Percentiles rank a stretch among this genome's conserved stretches.
Conservation (phyloP, 1,140 invertebrate genomes). For the Pectinophora gossypiella region DNA sequence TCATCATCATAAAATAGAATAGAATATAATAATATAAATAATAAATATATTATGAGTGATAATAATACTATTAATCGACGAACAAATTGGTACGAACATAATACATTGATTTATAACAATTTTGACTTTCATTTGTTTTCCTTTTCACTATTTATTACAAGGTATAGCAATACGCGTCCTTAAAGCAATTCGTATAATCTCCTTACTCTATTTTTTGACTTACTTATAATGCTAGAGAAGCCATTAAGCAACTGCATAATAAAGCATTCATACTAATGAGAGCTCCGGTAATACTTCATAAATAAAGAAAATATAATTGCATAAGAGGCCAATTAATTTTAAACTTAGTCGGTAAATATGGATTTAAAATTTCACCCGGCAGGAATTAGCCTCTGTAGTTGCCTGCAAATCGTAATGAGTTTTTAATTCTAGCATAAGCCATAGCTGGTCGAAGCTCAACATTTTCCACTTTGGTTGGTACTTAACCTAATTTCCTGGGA, state of each 20-base stretch:
- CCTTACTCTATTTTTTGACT: neutral
- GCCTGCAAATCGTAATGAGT: conserved; percentile 5
- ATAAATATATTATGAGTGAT: no score
- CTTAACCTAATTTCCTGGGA: neutral
- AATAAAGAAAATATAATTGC: neutral
- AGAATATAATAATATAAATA: no score
- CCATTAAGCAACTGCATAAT: neutral
- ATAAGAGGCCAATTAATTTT: neutral
- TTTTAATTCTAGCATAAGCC: conserved; percentile 4
- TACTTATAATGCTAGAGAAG: neutral
- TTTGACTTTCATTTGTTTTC: no score
- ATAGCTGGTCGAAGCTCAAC: neutral
- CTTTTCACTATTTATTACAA: no score
- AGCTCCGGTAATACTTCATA: neutral
- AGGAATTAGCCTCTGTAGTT: conserved; percentile 7
- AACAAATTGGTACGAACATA: no score
- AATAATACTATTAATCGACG: no score
- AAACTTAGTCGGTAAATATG: conserved; percentile 1
- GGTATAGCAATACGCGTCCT: neutral
- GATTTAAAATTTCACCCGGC: conserved; percentile 3
- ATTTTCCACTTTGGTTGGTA: neutral
- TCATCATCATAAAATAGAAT: no score
- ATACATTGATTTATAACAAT: no score
- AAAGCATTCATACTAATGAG: neutral
- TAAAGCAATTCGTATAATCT: neutral